A percentile compares a stretch with the other conserved stretches of the same genome.
Evolutionary conservation across 2,797 vertebrate species (phyloP).

Genomic region (Pipistrellus nathusii): DNA sequence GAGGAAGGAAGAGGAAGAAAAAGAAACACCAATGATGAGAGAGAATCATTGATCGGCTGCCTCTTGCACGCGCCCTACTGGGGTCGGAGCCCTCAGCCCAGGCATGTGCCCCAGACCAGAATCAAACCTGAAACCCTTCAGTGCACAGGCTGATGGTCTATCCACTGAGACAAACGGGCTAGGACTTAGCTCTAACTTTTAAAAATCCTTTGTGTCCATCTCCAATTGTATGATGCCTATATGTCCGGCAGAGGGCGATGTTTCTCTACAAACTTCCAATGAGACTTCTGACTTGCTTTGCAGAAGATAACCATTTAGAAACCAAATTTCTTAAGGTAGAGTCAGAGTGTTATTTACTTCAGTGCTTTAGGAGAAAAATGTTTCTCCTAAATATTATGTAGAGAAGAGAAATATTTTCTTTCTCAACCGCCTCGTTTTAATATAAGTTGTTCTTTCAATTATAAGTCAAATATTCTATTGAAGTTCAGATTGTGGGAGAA

Average conservation of each 20-base stretch:
- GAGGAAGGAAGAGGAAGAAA: too few relatives aligned
- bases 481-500: background rate
- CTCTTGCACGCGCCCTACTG: too few relatives aligned
- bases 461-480: background rate
- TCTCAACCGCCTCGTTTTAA: background rate
- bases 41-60: too few relatives aligned
- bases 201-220: background rate
- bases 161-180: too few relatives aligned
- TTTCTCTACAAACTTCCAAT: constrained; percentile 60
- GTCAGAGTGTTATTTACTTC: background rate
- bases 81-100: too few relatives aligned
- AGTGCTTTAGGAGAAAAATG: background rate
- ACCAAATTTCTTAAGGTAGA: background rate
- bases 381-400: constrained; percentile 19
- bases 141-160: too few relatives aligned
- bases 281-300: background rate
- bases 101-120: too few relatives aligned
- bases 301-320: background rate
- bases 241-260: constrained; percentile 71
- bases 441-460: constrained; percentile 11
- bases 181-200: background rate
- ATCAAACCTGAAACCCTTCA: too few relatives aligned
- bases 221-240: background rate
- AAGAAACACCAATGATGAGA: too few relatives aligned
- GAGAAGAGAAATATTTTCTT: background rate